phyloP scores from a whole-genome alignment of 2,797 vertebrate genomes.

The Sebastes cheni region DNA sequence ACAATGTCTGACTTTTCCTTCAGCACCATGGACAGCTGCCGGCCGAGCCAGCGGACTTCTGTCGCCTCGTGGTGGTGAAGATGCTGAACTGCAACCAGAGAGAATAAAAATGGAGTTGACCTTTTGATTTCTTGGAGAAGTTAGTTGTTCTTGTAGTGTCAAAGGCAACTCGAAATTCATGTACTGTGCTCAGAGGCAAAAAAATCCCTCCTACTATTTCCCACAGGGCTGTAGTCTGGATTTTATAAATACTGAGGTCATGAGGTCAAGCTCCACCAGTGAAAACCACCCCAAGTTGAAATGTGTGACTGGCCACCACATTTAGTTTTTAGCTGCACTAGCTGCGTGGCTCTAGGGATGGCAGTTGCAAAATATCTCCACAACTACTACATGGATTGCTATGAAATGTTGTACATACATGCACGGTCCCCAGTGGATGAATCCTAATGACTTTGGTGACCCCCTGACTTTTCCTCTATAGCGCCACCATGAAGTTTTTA shows the following conservation, averaged over 20 bases:
- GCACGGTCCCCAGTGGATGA: neutral
- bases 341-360: neutral
- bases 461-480: neutral
- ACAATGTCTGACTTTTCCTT: neutral
- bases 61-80: constrained; percentile 31
- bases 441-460: neutral
- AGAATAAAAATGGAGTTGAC: neutral
- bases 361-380: neutral
- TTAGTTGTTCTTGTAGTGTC: neutral
- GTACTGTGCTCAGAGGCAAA: constrained; percentile 87
- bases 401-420: neutral
- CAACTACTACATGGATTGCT: neutral
- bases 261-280: neutral
- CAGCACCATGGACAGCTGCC: constrained; percentile 69
- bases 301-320: too few relatives aligned
- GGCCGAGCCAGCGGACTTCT: neutral
- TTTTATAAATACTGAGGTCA: neutral
- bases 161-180: constrained; percentile 89
- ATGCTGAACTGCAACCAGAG: neutral
- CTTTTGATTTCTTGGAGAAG: neutral
- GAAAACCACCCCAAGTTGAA: neutral
- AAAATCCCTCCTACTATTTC: constrained; percentile 17
- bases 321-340: neutral
- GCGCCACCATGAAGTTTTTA: neutral
- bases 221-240: neutral